Percentiles rank a stretch among this genome's conserved stretches.
These are phyloP conservation scores for Zaprionus davidi DNA, from an alignment of 1,140 invertebrate genomes.

Conservation along the genomic window DNA sequence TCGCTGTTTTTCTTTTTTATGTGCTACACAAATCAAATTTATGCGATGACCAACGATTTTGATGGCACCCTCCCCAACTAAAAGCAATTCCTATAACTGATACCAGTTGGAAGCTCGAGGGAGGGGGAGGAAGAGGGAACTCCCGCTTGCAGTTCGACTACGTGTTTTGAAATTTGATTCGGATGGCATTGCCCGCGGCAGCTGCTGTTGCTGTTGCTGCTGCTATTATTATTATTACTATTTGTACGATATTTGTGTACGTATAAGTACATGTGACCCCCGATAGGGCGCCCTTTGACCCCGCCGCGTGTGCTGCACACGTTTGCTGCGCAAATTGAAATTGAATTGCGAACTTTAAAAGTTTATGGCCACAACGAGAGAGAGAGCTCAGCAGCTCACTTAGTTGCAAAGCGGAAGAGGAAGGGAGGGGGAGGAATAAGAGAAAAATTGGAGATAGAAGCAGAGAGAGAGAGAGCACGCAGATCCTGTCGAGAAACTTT, in stretches of 20 bases:
- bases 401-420: constrained; percentile 26
- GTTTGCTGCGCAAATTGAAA: constrained; percentile 70
- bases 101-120: not conserved
- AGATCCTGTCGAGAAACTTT: constrained; percentile 54
- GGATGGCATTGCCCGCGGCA: constrained; percentile 13
- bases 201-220: constrained; percentile 19
- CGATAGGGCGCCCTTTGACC: not conserved
- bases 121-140: not conserved
- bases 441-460: not conserved
- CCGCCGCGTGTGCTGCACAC: constrained; percentile 28
- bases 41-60: constrained; percentile 72
- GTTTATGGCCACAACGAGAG: constrained; percentile 70
- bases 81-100: constrained; percentile 34
- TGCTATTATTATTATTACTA: constrained; percentile 61
- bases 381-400: constrained; percentile 39
- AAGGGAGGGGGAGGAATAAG: not conserved
- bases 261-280: constrained; percentile 20
- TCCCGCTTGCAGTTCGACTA: constrained; percentile 41
- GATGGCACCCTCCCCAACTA: constrained; percentile 41
- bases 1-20: constrained; percentile 49
- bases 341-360: constrained; percentile 81
- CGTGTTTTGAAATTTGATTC: constrained; percentile 77
- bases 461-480: not conserved
- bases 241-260: constrained; percentile 54
- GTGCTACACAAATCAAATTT: constrained; percentile 78